phyloP scores from a whole-genome alignment of 2,113 vertebrate genomes.

The Fulmarus glacialis region DNA sequence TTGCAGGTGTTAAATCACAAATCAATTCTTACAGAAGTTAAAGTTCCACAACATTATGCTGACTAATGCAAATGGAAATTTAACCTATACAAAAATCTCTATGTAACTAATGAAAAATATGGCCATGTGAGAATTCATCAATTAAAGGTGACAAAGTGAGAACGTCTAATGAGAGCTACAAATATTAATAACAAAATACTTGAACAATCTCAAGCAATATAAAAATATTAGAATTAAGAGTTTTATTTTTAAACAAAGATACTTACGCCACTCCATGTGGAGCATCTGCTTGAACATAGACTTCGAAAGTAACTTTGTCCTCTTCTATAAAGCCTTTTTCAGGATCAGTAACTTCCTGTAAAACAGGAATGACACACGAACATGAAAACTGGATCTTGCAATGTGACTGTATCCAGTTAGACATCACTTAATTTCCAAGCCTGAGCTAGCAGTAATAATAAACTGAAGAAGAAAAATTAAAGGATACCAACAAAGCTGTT shows the following conservation, averaged over 20 bases:
- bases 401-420: background rate
- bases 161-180: background rate
- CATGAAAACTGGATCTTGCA: background rate
- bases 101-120: background rate
- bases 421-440: background rate
- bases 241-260: background rate
- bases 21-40: background rate
- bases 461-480: background rate
- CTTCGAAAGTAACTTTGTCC: conserved; percentile 98
- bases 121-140: background rate
- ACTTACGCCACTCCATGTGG: conserved; percentile 98
- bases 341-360: conserved; percentile 96
- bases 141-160: background rate
- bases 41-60: background rate
- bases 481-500: background rate
- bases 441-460: background rate
- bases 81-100: background rate
- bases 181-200: background rate
- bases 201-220: background rate
- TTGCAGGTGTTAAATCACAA: background rate
- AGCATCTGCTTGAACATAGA: conserved; percentile 97
- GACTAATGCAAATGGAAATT: background rate
- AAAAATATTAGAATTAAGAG: background rate
- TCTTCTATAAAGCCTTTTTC: conserved; percentile 97
- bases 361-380: background rate